A percentile compares a stretch with the other conserved stretches of the same genome.
phyloP scores from a whole-genome alignment of 1,140 invertebrate species.

The Ceratoteleas bidentatus region DNA sequence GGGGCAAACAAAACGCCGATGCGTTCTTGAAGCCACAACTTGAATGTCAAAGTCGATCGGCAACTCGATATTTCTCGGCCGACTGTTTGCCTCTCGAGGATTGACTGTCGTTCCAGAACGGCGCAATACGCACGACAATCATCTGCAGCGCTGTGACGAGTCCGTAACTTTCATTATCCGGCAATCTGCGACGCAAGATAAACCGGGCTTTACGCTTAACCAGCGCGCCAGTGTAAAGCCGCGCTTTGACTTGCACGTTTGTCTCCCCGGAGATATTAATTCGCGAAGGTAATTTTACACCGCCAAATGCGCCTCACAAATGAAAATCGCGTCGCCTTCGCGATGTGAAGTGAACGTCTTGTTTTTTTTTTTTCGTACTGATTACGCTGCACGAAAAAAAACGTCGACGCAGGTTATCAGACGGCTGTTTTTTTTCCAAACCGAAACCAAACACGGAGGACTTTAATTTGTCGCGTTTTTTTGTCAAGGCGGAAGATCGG shows the following conservation, averaged over 20 bases:
- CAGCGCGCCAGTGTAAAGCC: conserved; percentile 62
- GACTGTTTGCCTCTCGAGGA: conserved; percentile 58
- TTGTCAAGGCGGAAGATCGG: too few species aligned
- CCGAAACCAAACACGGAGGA: too few species aligned
- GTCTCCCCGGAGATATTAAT: conserved; percentile 62
- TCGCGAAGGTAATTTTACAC: conserved; percentile 62
- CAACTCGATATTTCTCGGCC: conserved; percentile 63
- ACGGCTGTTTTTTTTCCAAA: too few species aligned
- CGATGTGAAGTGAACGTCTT: conserved; percentile 15
- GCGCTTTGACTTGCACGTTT: conserved; percentile 58
- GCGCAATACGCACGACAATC: conserved; percentile 64
- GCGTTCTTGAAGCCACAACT: conserved; percentile 32
- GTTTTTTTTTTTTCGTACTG: conserved; percentile 38
- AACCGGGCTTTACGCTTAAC: conserved; percentile 65
- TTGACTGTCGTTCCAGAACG: conserved; percentile 61
- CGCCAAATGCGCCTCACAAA: conserved; percentile 25
- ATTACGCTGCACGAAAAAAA: too few species aligned
- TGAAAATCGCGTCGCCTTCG: conserved; percentile 19
- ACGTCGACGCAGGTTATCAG: too few species aligned
- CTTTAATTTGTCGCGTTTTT: too few species aligned
- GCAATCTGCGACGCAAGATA: conserved; percentile 62
- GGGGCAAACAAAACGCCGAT: neutral
- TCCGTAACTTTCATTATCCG: conserved; percentile 65
- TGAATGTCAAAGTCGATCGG: conserved; percentile 59
- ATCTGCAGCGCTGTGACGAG: conserved; percentile 58